A percentile compares a stretch with the other conserved stretches of the same genome.
Evolutionary conservation across 53 echinoderm and acorn worm genomes (phyloP).

Genomic region (Holothuria leucospilota): DNA sequence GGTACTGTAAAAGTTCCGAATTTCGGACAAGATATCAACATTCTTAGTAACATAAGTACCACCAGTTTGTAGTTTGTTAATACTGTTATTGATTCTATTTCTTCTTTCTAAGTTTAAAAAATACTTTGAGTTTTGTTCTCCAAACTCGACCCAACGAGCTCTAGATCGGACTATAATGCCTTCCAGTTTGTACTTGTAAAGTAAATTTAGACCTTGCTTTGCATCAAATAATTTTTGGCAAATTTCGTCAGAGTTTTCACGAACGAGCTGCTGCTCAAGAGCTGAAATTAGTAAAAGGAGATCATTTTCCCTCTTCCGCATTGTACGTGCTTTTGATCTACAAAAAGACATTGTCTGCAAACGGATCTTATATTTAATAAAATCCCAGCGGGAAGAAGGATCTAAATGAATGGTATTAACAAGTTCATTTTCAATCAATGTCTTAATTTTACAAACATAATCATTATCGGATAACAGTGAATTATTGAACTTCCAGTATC

Average conservation of each 20-base stretch:
- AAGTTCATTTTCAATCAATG: constrained; percentile 15
- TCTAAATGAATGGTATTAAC: background rate
- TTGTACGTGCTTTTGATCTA: background rate
- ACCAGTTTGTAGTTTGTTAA: constrained; percentile 45
- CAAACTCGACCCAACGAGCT: constrained; percentile 53
- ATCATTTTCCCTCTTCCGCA: constrained; percentile 14
- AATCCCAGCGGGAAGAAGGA: constrained; percentile 33
- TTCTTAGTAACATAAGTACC: constrained; percentile 47
- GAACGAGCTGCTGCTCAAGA: constrained; percentile 20
- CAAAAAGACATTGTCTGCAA: background rate
- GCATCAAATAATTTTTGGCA: background rate
- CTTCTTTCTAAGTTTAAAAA: no score
- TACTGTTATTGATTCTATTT: constrained; percentile 52
- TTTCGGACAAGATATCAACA: constrained; percentile 49
- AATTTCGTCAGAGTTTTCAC: background rate
- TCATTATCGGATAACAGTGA: constrained; percentile 19
- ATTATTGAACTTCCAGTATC: constrained; percentile 38
- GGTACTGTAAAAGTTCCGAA: background rate
- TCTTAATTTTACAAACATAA: constrained; percentile 21
- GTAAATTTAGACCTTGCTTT: constrained; percentile 25
- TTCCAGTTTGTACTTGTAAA: constrained; percentile 38
- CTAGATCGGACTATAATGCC: constrained; percentile 68
- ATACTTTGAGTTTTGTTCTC: constrained; percentile 58
- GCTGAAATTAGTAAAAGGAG: constrained; percentile 7
- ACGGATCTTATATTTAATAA: constrained; percentile 55